phyloP scores from a whole-genome alignment of 2,888 invertebrate species.

The Desoria tigrina region DNA sequence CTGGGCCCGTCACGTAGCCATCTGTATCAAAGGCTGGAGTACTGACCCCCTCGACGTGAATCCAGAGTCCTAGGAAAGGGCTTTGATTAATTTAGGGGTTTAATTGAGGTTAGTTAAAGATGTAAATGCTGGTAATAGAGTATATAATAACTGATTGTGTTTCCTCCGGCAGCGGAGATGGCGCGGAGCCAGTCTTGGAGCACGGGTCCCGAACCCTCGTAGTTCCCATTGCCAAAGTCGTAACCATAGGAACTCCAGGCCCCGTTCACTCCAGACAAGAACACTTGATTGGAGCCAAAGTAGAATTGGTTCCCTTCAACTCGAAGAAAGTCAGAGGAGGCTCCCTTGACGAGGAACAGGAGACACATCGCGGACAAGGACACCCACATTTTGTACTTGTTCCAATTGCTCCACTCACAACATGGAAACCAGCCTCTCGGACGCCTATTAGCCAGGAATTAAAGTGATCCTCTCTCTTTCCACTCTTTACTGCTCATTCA shows the following conservation, averaged over 20 bases:
- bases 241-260: conserved; percentile 55
- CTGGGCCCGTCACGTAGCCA: conserved; percentile 52
- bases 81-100: too few relatives aligned
- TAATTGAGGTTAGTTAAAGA: too few relatives aligned
- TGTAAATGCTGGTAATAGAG: too few relatives aligned
- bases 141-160: conserved; percentile 52
- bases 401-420: too few relatives aligned
- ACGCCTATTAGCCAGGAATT: too few relatives aligned
- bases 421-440: too few relatives aligned
- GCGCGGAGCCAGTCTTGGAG: conserved; percentile 53
- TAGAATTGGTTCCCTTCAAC: conserved; percentile 45
- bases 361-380: too few relatives aligned
- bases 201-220: conserved; percentile 40
- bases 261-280: conserved; percentile 54
- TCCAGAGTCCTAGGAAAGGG: conserved; percentile 55
- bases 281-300: conserved; percentile 53
- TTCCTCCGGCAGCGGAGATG: conserved; percentile 53
- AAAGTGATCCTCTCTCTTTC: too few relatives aligned
- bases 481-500: too few relatives aligned
- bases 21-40: conserved; percentile 52
- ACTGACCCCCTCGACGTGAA: conserved; percentile 54
- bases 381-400: too few relatives aligned
- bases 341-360: too few relatives aligned
- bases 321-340: conserved; percentile 41
- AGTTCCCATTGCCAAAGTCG: conserved; percentile 54